Conservation (phyloP, 92 coral and sea anemone species). For the Porites rus region DNA sequence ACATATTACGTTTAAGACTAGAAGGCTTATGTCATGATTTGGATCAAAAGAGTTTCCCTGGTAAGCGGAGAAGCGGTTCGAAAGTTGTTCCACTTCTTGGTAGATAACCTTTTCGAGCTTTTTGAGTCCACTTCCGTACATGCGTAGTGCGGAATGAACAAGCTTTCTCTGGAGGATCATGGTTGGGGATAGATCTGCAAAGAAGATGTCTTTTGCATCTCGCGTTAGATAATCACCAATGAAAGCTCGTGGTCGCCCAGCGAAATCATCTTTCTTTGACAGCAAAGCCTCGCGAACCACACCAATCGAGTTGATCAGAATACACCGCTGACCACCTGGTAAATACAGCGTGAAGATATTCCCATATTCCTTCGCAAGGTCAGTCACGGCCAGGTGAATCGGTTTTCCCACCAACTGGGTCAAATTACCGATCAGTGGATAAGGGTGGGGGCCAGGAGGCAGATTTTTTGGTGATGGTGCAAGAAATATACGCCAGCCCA, state of each 20-base stretch:
- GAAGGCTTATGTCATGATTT: constrained; percentile 57
- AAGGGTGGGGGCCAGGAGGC: constrained; percentile 75
- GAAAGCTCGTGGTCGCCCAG: constrained; percentile 74
- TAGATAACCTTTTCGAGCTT: constrained; percentile 51
- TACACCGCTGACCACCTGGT: constrained; percentile 63
- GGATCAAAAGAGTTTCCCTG: constrained; percentile 77
- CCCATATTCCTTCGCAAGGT: constrained; percentile 77
- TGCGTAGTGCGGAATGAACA: constrained; percentile 69
- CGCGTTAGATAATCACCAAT: constrained; percentile 70
- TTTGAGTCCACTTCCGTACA: constrained; percentile 63
- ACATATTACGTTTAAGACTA: constrained; percentile 80
- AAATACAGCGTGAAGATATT: constrained; percentile 67
- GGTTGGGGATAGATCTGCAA: constrained; percentile 71
- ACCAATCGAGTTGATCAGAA: constrained; percentile 54
- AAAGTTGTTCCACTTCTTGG: constrained; percentile 56
- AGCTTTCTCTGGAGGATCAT: constrained; percentile 70
- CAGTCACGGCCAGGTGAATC: constrained; percentile 63
- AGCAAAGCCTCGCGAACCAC: constrained; percentile 77
- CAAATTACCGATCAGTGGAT: constrained; percentile 73
- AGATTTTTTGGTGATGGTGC: constrained; percentile 42
- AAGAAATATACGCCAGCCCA: constrained; percentile 22
- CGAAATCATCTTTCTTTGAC: constrained; percentile 68
- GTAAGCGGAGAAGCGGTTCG: constrained; percentile 56
- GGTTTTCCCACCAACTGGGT: constrained; percentile 58
- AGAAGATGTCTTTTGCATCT: constrained; percentile 68